phyloP scores from a whole-genome alignment of 1,140 invertebrate species.

The Thereuonema tuberculata region DNA sequence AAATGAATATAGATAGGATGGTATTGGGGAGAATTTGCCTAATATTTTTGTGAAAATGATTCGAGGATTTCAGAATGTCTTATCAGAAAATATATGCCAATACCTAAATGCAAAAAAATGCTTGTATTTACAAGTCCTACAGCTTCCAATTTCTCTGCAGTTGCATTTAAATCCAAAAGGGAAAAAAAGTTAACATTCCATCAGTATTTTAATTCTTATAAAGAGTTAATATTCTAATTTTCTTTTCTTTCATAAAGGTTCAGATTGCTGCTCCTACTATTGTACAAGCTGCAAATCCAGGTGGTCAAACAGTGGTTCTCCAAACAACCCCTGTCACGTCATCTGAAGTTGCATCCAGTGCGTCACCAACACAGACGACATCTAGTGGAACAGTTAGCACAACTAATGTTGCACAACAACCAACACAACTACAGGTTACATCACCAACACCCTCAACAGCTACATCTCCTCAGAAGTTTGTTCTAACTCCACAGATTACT shows the following conservation, averaged over 20 bases:
- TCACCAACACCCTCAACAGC: constrained; percentile 2
- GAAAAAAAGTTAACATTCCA: no score
- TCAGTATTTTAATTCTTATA: no score
- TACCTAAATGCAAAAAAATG: no score
- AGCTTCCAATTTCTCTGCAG: no score
- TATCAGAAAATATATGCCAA: no score
- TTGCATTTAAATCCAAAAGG: no score
- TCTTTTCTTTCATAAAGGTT: not conserved
- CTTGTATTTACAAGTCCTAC: no score
- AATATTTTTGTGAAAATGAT: no score
- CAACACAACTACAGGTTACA: not conserved
- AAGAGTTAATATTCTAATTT: no score
- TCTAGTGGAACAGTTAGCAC: not conserved
- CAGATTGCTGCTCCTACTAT: constrained; percentile 9
- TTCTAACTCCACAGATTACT: constrained; percentile 72
- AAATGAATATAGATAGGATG: no score
- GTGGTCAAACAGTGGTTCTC: constrained; percentile 25
- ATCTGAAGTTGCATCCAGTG: not conserved
- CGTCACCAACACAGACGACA: constrained; percentile 26
- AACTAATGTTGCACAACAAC: not conserved
- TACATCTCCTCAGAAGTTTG: constrained; percentile 46
- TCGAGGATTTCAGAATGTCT: no score
- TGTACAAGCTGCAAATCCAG: constrained; percentile 15
- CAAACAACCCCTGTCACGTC: constrained; percentile 11
- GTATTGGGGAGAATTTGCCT: no score